Percentiles rank a stretch among this genome's conserved stretches.
Evolutionary conservation across 2,888 invertebrate species (phyloP).

Genomic region (Hyalella azteca): DNA sequence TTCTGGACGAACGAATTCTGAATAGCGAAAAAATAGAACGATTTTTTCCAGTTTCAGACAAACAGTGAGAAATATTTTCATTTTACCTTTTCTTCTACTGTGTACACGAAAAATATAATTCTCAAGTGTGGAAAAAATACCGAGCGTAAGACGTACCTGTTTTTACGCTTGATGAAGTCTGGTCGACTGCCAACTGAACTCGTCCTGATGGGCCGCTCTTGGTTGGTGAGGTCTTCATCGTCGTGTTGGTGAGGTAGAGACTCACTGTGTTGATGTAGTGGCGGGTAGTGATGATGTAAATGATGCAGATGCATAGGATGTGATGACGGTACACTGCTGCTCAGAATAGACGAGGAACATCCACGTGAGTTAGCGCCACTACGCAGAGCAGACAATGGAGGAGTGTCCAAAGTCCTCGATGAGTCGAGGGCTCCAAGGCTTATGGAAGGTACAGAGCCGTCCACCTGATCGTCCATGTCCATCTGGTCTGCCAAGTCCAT

Average conservation of each 20-base stretch:
- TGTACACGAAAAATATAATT: too few species aligned
- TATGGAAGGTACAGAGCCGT: neutral
- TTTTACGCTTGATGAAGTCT: constrained; percentile 64
- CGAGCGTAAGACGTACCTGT: constrained; percentile 63
- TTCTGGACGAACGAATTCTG: too few species aligned
- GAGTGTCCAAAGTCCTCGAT: neutral
- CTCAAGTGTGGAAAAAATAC: too few species aligned
- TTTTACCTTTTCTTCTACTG: too few species aligned
- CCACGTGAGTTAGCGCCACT: neutral
- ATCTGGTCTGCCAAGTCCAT: constrained; percentile 32
- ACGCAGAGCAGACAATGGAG: too few species aligned
- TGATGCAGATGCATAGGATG: neutral
- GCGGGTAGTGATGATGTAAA: neutral
- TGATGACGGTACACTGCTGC: constrained; percentile 9
- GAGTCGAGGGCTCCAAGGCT: neutral
- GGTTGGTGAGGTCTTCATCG: constrained; percentile 65
- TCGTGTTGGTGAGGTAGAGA: constrained; percentile 61
- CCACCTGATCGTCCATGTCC: neutral
- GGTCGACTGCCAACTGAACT: constrained; percentile 86
- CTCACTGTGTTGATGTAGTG: too few species aligned
- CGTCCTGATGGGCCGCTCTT: constrained; percentile 73
- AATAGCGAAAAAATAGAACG: too few species aligned
- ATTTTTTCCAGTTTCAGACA: too few species aligned
- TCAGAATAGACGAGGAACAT: neutral
- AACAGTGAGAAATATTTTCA: too few species aligned